phyloP scores from a whole-genome alignment of 1,140 invertebrate species.

The Pseudomyrmex gracilis region DNA sequence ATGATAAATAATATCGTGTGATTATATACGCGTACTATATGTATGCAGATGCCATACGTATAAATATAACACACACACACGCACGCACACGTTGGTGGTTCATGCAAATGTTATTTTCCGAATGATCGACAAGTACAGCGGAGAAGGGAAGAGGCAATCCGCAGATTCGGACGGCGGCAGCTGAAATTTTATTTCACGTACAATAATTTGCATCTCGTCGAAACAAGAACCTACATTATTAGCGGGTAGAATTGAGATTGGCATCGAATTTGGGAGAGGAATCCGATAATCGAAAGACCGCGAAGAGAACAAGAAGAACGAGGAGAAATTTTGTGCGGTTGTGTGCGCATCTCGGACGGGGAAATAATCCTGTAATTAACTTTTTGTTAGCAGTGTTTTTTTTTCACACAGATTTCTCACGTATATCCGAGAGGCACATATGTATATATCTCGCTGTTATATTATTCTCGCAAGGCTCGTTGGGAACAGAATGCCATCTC shows the following conservation, averaged over 20 bases:
- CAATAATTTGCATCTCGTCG: slow-evolving; percentile 83
- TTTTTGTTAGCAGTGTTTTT: slow-evolving; percentile 69
- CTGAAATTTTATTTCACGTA: slow-evolving; percentile 78
- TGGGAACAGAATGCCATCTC: slow-evolving; percentile 3
- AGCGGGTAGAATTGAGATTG: slow-evolving; percentile 74
- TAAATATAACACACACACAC: background rate
- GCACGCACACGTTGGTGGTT: background rate
- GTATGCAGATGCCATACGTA: slow-evolving; percentile 13
- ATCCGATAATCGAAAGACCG: slow-evolving; percentile 55
- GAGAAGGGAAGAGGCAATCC: slow-evolving; percentile 29
- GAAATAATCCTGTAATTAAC: slow-evolving; percentile 81
- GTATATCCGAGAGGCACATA: slow-evolving; percentile 23
- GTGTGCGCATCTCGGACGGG: slow-evolving; percentile 61
- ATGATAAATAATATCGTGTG: slow-evolving; percentile 26
- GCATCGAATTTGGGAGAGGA: slow-evolving; percentile 68
- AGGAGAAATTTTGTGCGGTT: slow-evolving; percentile 69
- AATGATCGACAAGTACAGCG: slow-evolving; percentile 2
- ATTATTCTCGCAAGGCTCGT: slow-evolving; percentile 25
- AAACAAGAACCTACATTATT: slow-evolving; percentile 82
- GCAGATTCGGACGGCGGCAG: slow-evolving; percentile 68
- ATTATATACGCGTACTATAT: slow-evolving; percentile 6
- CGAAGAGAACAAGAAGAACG: slow-evolving; percentile 37
- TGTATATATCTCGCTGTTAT: slow-evolving; percentile 15
- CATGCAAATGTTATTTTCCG: slow-evolving; percentile 58
- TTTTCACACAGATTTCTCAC: slow-evolving; percentile 54